Conservation (phyloP, 2,888 invertebrate species). For the Andrena hattorfiana region DNA sequence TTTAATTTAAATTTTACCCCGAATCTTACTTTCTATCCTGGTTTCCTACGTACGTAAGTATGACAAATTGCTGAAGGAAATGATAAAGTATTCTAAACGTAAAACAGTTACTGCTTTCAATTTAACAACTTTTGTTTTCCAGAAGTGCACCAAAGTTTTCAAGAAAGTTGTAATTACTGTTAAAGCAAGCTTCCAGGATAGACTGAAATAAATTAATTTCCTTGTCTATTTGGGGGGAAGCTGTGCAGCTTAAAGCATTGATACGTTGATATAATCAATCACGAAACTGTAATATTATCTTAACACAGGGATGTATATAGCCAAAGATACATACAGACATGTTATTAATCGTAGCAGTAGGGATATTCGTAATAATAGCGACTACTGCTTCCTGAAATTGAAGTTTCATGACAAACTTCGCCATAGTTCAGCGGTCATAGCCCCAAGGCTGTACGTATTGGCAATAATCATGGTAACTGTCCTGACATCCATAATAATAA, state of each 20-base stretch:
- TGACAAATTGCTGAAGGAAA: too few species aligned
- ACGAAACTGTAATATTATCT: not conserved
- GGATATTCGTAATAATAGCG: constrained; percentile 9
- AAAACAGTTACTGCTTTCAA: not conserved
- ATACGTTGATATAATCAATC: not conserved
- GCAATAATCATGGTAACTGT: constrained; percentile 24
- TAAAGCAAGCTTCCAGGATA: too few species aligned
- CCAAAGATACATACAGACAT: not conserved
- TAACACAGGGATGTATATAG: not conserved
- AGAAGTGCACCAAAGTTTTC: too few species aligned
- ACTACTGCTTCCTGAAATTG: constrained; percentile 13
- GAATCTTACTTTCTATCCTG: not conserved
- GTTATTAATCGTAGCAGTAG: constrained; percentile 20
- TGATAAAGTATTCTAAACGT: not conserved
- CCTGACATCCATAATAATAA: constrained; percentile 19
- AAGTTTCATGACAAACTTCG: constrained; percentile 29
- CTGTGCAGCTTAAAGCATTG: not conserved
- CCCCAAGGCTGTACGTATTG: constrained; percentile 18
- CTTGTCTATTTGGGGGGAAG: not conserved
- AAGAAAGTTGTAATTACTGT: too few species aligned
- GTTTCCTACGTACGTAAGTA: too few species aligned
- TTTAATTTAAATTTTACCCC: not conserved
- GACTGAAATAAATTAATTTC: not conserved
- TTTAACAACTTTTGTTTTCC: too few species aligned
- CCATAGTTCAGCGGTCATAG: constrained; percentile 17